Base-by-base conservation (phyloP, 2,113 vertebrate species). In the Oreocharis arfaki region DNA sequence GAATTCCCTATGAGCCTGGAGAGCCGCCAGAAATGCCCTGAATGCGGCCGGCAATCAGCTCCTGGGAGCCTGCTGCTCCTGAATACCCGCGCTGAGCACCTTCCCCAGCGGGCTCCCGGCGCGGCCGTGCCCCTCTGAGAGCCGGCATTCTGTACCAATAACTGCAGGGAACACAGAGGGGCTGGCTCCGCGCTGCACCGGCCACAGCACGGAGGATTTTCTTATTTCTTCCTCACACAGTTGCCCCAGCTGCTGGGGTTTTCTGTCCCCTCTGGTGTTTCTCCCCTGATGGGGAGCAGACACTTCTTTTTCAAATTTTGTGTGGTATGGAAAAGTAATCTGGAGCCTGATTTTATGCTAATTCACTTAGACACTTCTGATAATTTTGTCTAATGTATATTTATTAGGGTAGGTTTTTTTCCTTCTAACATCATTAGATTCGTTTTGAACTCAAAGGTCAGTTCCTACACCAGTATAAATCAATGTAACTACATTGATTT, bases 391-490 rank as follows among this genome's bases (percentile, higher is more conserved):
- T 95, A 77, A 90, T 87, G 64, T 92, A 68, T 96, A 94, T 93
- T 94, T 96, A 84, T 96, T 92, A 84, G 46, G 10, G 9, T 3
- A 2, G 5, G 0, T 5, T 22, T 57, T 76, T 93, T 60, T 44
- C 20, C 44, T 71, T 89, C 68, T 80, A 90, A 68, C 88, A 81
- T 71, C 85, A 78, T 93, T 93, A 85, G 69, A 57, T 93, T 81
- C 89, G 75, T 94, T 95, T 97, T 90, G 76, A 95, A 94, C 83
- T 89, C 86, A 96, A 94, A 94, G 92, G 90, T 93, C 90, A 94
- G 88, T 39, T 92, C 52, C 52, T 90, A 81, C 85, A 80, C 83
- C 37, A 61, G 88, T 56, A 84, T 64, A 87, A 93, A 97, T 95
- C 93, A 87, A 96, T 94, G 88, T 87, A 90, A 78, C 61, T 57